Evolutionary conservation across 2,888 invertebrate species (phyloP), one percentile per base, ranked within the genome.

Genomic region (Tetramorium bicarinatum): DNA sequence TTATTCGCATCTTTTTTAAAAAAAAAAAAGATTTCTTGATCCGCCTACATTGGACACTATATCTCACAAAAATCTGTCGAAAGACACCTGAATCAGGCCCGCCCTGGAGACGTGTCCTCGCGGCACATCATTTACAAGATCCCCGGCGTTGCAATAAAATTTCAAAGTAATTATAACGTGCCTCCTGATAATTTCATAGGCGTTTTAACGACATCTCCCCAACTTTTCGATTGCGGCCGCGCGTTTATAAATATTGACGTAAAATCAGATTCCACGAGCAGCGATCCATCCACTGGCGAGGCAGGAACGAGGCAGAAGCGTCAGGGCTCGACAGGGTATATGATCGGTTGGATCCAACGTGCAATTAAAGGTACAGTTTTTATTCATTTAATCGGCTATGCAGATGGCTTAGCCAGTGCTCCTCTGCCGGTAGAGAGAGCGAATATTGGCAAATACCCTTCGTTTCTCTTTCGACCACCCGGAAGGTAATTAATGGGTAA

Each of bases 401-500:
- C 62, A 82, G 71, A 86, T 88, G 69, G 52, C 41, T 34, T 18
- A 38, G 13, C 18, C 7, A 18, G 25, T 34, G n/a, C 18, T 44
- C 21, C 38, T n/a, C 29, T 3, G 67, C 1, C 25, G 38, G 38
- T 13, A 38, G 18, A 34, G 9, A 59, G n/a, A 76, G 54, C 69
- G 72, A 62, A 87, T 81, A 84, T 79, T 59, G 64, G 62, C 52
- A 61, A 59, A 74, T 74, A 64, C 41, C 29, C 29, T 34, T 34
- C 34, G 67, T 21, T 49, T 81, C n/a, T 81, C 34, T 81, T 15
- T 81, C 44, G 89, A 41, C 88, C 88, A 89, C 88, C 87, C 85
- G 75, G 84, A 80, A 85, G 79, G 49, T 87, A 89, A 89, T 89
- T 89, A 90, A 90, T 82, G 83, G 64, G 47, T 85, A 82, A 88